Percentiles rank a stretch among this genome's conserved stretches.
Conservation (phyloP, 2,797 vertebrate species). For the Decapterus maruadsi region DNA sequence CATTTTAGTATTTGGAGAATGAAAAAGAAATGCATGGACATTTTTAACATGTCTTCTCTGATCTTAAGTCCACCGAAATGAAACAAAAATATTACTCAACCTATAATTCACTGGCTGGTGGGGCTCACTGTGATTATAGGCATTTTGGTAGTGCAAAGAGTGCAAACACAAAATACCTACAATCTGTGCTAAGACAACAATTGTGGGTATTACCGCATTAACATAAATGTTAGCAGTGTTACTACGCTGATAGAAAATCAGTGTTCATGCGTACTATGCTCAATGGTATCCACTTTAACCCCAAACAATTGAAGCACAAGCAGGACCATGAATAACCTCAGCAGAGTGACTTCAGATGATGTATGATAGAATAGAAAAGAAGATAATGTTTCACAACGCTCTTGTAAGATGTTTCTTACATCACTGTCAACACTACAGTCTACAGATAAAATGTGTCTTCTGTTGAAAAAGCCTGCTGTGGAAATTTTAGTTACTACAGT, state of each 20-base stretch:
- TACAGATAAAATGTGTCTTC: neutral
- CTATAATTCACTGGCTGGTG: neutral
- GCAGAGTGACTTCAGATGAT: neutral
- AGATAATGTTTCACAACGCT: neutral
- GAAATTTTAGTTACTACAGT: constrained; percentile 25
- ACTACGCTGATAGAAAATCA: neutral
- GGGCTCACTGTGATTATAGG: constrained; percentile 9
- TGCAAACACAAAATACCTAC: neutral
- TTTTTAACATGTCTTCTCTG: neutral
- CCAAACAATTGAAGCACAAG: neutral
- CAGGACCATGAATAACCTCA: neutral
- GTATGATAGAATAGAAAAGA: too few relatives aligned
- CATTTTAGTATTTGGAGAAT: constrained; percentile 30
- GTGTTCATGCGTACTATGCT: neutral
- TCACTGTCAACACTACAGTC: neutral
- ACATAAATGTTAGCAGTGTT: neutral
- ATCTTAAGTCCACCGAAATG: constrained; percentile 18
- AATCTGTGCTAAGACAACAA: constrained; percentile 17
- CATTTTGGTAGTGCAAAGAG: neutral
- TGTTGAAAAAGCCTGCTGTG: neutral
- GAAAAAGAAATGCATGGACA: constrained; percentile 9
- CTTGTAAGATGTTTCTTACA: neutral
- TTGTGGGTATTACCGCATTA: neutral
- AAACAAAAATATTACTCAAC: neutral
- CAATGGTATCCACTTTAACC: neutral